Base-by-base conservation (phyloP, 1,140 invertebrate species). In the Triops cancriformis region DNA sequence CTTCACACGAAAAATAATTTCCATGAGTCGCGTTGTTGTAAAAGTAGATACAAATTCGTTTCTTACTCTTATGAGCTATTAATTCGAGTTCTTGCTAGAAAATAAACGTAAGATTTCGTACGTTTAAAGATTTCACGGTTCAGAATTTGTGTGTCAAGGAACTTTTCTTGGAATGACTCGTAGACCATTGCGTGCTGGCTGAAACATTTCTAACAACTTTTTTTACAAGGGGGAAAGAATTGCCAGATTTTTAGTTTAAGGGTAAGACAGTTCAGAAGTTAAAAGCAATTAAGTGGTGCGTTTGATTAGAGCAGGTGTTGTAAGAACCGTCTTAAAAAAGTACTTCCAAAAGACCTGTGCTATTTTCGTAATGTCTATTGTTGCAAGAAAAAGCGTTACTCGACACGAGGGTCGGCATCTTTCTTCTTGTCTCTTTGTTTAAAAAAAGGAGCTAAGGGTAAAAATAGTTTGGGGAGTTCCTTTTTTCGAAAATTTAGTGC, bases 321-420 rank as follows among this genome's bases (percentile, higher is more conserved):
- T 23, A 64, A n/a, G 23, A 23, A 14, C 51, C 6, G 5, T 18
- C 18, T n/a, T 0, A 64, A 64, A 64, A 23, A 23, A 64, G n/a
- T 64, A n/a, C 14, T 64, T n/a, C 6, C 11, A n/a, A 1, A 18
- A 64, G n/a, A 23, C 51, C 51, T 64, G 51, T 64, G 51, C 18
- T 64, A 23, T 64, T 18, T 64, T n/a, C 18, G 51, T n/a, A 23
- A 64, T 23, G 23, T 64, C n/a, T n/a, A 3, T 64, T 23, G 51
- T n/a, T n/a, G 51, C 51, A 23, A 64, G 51, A 64, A 37, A 37
- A 64, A 64, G 51, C 51, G 51, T 64, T 64, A 64, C 51, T 64
- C 51, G 14, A 64, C 51, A 64, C 51, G 51, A 64, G 51, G 51
- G 51, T 64, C 51, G 51, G 51, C 51, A 64, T 14, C 51, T 64